A percentile compares a stretch with the other conserved stretches of the same genome.
Conservation (phyloP, 1,140 invertebrate genomes). For the Brachionus paranguensis region DNA sequence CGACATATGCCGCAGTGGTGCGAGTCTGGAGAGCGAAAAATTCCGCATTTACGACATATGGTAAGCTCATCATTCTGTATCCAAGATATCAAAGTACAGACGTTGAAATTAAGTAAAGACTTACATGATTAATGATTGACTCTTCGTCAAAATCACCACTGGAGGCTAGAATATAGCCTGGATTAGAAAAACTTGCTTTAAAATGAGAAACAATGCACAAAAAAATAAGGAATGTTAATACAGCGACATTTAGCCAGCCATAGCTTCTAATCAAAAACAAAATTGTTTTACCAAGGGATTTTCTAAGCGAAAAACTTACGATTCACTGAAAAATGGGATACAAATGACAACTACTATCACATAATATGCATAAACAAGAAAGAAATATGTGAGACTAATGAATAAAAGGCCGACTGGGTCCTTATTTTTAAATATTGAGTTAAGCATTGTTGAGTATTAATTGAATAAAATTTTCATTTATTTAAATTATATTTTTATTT, state of each 20-base stretch:
- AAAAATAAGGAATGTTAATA: neutral
- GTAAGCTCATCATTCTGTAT: neutral
- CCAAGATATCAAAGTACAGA: too few relatives aligned
- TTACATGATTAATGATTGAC: neutral
- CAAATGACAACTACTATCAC: neutral
- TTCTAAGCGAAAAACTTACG: neutral
- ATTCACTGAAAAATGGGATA: neutral
- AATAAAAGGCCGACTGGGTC: neutral
- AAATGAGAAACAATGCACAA: slow-evolving; percentile 14
- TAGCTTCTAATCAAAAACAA: neutral
- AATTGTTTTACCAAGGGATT: neutral
- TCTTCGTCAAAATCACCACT: neutral
- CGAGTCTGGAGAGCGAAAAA: neutral
- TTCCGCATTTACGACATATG: neutral
- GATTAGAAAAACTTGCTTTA: slow-evolving; percentile 19
- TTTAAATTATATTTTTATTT: neutral
- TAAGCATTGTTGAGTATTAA: neutral
- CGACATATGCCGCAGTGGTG: slow-evolving; percentile 10
- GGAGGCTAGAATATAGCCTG: neutral
- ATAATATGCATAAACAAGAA: slow-evolving; percentile 17
- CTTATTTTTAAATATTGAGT: neutral
- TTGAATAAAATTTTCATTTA: neutral
- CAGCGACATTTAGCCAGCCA: neutral
- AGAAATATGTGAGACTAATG: neutral
- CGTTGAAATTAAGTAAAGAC: neutral